These are phyloP conservation scores for Saccostrea echinata DNA, from an alignment of 1,140 invertebrate genomes.

Conservation along the genomic window DNA sequence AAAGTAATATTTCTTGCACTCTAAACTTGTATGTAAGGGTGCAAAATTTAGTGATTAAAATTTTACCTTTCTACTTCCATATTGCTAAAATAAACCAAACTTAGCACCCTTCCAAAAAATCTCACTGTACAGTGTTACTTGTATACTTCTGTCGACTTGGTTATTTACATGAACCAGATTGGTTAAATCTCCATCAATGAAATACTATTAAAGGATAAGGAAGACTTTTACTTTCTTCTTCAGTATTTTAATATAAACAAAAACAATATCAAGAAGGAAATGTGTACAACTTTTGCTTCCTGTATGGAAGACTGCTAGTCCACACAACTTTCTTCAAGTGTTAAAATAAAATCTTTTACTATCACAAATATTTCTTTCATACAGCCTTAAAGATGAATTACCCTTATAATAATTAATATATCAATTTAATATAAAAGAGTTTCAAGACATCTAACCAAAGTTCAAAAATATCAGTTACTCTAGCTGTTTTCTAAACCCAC, in stretches of 20 bases:
- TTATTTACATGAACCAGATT: neutral
- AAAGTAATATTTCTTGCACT: too few species aligned
- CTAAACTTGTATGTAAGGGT: neutral
- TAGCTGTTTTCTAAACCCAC: too few species aligned
- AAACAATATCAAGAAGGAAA: neutral
- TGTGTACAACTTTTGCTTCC: slow-evolving; percentile 42
- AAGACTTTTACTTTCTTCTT: neutral
- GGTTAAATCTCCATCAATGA: neutral
- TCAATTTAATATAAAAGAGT: too few species aligned
- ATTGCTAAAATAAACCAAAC: too few species aligned
- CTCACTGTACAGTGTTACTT: neutral
- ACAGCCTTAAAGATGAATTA: neutral
- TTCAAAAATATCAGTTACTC: too few species aligned
- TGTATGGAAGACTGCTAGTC: slow-evolving; percentile 33
- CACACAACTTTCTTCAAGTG: neutral
- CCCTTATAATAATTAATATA: neutral
- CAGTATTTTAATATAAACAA: slow-evolving; percentile 30
- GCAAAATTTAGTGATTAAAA: neutral
- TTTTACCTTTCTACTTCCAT: neutral
- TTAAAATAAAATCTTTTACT: neutral
- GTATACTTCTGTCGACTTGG: too few species aligned
- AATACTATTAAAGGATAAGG: neutral
- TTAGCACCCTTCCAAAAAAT: too few species aligned
- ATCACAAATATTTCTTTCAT: neutral
- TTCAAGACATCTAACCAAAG: too few species aligned